These are phyloP conservation scores for Dicrurus megarhynchus DNA, from an alignment of 2,113 vertebrate genomes.

Conservation along the genomic window DNA sequence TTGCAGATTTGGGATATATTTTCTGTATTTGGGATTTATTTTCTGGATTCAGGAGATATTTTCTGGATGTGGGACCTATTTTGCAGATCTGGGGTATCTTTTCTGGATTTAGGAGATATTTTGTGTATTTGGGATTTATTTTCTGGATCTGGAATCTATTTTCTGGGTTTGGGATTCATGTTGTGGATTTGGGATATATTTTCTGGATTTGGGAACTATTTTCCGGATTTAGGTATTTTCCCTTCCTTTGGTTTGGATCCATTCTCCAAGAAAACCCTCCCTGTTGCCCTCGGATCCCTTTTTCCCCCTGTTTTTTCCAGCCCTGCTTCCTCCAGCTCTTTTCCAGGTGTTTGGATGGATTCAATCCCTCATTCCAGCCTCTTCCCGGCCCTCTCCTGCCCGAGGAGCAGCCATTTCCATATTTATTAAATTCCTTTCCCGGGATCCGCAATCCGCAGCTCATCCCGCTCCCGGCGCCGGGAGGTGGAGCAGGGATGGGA, in stretches of 20 bases:
- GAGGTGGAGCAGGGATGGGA: background rate
- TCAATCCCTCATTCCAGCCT: background rate
- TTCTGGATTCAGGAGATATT: background rate
- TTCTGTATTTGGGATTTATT: too few species aligned
- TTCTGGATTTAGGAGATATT: background rate
- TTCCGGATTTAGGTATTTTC: fast-evolving
- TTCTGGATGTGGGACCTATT: background rate
- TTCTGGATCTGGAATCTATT: background rate
- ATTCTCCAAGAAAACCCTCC: background rate
- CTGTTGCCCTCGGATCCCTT: fast-evolving
- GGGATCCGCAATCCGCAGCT: fast-evolving
- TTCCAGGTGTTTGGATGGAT: background rate
- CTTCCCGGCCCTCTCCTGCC: background rate
- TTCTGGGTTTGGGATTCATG: background rate
- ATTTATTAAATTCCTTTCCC: background rate
- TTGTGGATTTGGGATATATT: fast-evolving
- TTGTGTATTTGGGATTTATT: fast-evolving
- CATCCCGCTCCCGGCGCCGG: background rate
- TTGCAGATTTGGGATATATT: too few species aligned
- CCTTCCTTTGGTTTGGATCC: too few species aligned
- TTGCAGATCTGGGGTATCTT: background rate
- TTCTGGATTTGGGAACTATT: fast-evolving
- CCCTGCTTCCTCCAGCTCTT: background rate
- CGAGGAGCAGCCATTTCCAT: background rate
- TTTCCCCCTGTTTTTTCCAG: background rate